Conservation (phyloP, 1,140 invertebrate species). For the Diabrotica virgifera region DNA sequence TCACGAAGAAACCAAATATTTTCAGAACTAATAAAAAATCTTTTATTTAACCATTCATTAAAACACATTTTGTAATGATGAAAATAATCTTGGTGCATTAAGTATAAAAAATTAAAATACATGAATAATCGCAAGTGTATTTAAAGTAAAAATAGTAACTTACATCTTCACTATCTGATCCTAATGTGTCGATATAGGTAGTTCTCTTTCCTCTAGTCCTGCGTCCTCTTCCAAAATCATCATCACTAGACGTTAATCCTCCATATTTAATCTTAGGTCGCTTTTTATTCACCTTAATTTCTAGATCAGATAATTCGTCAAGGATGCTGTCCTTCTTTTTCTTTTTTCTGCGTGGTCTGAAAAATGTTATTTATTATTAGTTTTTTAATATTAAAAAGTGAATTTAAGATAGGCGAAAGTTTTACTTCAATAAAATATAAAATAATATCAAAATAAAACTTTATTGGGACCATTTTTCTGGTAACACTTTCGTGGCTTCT, state of each 20-base stretch:
- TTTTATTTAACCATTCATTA: no score
- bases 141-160: constrained; percentile 17
- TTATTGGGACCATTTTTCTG: no score
- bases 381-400: constrained; percentile 11
- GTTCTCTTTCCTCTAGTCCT: constrained; percentile 67
- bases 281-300: constrained; percentile 49
- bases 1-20: no score
- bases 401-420: neutral
- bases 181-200: constrained; percentile 66
- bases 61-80: no score
- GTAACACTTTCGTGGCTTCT: no score
- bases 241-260: constrained; percentile 54
- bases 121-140: no score
- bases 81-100: no score
- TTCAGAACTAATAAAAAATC: no score
- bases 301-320: constrained; percentile 47
- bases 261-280: constrained; percentile 53
- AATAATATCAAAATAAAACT: neutral
- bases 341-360: constrained; percentile 36
- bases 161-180: constrained; percentile 62
- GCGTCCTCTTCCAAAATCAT: constrained; percentile 51
- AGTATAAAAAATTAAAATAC: no score
- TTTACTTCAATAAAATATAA: no score
- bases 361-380: no score
- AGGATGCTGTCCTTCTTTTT: constrained; percentile 54